phyloP scores from a whole-genome alignment of 2,113 vertebrate genomes.

The Clinocottus analis region DNA sequence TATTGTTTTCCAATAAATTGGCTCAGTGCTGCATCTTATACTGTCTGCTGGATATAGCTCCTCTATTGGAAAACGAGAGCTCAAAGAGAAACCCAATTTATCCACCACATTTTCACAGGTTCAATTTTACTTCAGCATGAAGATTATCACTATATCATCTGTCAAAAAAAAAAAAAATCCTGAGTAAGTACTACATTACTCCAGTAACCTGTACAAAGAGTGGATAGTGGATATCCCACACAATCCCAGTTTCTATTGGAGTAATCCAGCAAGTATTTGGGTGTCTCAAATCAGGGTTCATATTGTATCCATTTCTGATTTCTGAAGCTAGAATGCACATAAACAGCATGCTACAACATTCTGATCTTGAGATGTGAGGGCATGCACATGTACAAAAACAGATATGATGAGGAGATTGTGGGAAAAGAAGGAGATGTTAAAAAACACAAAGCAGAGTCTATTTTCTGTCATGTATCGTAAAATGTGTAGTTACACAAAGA shows the following conservation, averaged over 20 bases:
- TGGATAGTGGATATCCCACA: not conserved
- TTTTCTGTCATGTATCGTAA: constrained; percentile 1
- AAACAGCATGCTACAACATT: not conserved
- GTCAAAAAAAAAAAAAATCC: not conserved
- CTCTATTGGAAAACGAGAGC: not conserved
- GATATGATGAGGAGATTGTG: not conserved
- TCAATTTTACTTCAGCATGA: constrained; percentile 10
- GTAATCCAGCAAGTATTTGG: not conserved
- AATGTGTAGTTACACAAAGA: constrained; percentile 20
- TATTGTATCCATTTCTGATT: not conserved
- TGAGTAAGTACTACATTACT: not conserved
- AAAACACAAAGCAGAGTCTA: not conserved
- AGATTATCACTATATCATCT: not conserved
- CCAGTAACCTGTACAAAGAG: not conserved
- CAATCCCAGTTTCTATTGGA: not conserved
- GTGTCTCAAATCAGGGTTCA: not conserved
- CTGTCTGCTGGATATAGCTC: not conserved
- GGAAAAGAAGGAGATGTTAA: not conserved
- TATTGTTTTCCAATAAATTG: not conserved
- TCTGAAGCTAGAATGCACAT: too few species aligned
- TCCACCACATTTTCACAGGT: not conserved
- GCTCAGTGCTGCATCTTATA: not conserved
- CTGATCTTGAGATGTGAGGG: not conserved
- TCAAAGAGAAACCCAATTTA: not conserved
- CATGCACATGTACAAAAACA: not conserved